Base-by-base conservation (phyloP, 2,113 vertebrate species). In the Megaleporinus macrocephalus region DNA sequence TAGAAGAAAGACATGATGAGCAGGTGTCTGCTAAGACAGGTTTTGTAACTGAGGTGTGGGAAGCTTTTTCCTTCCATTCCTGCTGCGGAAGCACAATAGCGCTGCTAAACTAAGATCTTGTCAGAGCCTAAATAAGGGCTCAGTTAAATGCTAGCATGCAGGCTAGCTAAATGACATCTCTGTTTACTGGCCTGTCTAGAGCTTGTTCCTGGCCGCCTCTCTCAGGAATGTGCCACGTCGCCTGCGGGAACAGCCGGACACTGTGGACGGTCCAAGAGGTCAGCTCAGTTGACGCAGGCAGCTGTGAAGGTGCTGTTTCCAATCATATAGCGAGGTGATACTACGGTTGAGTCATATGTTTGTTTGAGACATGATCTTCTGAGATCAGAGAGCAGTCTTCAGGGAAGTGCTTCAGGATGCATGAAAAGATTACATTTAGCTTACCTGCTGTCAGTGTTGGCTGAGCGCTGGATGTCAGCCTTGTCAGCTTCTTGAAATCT, bases 111-210 rank as follows among this genome's bases (percentile, higher is more conserved):
- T 11, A 9, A 44, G 24, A 57, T 44, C 59, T 59, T 65, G 22
- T 68, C 44, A 73, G 5, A 69, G 80, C 73, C 44, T 26, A 20
- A 72, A 26, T 63, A 59, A 44, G 59, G 65, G 41, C 12, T 55
- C 57, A 44, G 66, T 71, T 78, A 53, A 63, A 63, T 72, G 24
- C 59, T 36, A 53, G 57, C 13, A 70, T 36, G 65, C 55, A 69
- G 73, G 49, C 65, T 49, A 51, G 18, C 72, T 66, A 75, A 33
- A 68, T 30, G 29, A 76, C 53, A 15, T 82, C 73, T 78, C 53
- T 77, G 66, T 83, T 78, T 71, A 72, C 74, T 26, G 27, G 55
- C 65, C 33, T 76, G 41, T 76, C 80, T 53, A 24, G 44, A 76
- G 63, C 26, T 47, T 73, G 76, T 78, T 76, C 73, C 76, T n/a